These are phyloP conservation scores for Teleogryllus oceanicus DNA, from an alignment of 2,888 invertebrate genomes.

Conservation along the genomic window DNA sequence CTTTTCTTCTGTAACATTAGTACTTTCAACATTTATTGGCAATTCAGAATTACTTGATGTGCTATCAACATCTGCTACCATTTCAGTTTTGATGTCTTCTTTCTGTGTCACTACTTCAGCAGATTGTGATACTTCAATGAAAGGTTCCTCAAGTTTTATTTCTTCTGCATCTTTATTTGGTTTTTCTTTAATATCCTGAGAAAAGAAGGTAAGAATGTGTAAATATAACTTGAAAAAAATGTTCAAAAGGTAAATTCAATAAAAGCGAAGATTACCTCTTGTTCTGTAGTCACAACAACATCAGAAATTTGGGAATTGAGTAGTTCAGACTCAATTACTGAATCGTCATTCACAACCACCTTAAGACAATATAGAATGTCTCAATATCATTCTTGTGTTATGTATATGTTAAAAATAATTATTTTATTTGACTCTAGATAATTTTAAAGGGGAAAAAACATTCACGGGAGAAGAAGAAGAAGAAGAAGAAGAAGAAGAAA, in stretches of 20 bases:
- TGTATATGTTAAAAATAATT: no score
- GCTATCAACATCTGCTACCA: not conserved
- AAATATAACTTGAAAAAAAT: not conserved
- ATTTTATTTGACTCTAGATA: no score
- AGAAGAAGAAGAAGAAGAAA: no score
- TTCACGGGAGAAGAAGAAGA: no score
- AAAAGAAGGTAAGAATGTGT: not conserved
- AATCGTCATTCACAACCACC: conserved; percentile 21
- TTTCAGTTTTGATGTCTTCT: not conserved
- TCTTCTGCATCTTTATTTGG: not conserved
- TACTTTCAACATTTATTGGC: not conserved
- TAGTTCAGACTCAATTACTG: not conserved
- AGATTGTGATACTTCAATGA: not conserved
- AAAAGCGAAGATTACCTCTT: not conserved
- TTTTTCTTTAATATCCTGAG: not conserved
- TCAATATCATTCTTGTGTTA: no score
- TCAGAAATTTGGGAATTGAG: not conserved
- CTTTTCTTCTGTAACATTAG: not conserved
- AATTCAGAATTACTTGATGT: not conserved
- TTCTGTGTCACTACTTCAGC: not conserved
- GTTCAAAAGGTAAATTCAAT: no score
- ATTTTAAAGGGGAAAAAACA: no score
- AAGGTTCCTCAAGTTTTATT: not conserved
- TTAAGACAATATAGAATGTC: not conserved
- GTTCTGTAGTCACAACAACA: not conserved